phyloP scores from a whole-genome alignment of 2,113 vertebrate genomes.

The Melanerpes aurifrons region DNA sequence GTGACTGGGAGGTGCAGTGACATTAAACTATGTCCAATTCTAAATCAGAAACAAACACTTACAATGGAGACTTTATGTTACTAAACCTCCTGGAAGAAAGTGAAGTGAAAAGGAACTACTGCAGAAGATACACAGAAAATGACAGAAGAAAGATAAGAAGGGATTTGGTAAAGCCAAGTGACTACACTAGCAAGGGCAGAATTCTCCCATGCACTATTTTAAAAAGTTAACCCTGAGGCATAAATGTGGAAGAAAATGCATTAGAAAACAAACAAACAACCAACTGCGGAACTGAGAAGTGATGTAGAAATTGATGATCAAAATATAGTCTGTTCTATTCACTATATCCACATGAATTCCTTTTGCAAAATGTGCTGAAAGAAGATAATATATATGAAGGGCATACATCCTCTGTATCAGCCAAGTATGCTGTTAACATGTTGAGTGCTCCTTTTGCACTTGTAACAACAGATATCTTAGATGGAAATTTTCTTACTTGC shows the following conservation, averaged over 20 bases:
- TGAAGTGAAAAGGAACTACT: neutral
- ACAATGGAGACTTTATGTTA: neutral
- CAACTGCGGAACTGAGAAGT: neutral
- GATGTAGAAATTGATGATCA: neutral
- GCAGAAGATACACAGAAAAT: rapidly evolving
- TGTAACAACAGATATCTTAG: neutral
- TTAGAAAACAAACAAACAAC: neutral
- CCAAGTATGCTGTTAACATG: rapidly evolving
- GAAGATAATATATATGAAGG: neutral
- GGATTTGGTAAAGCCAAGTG: neutral
- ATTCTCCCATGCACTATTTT: neutral
- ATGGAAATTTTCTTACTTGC: neutral
- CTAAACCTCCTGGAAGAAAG: neutral
- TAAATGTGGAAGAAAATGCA: neutral
- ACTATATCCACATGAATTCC: neutral
- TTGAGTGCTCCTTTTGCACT: neutral
- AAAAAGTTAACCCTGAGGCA: neutral
- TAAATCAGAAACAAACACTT: neutral
- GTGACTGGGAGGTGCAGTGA: neutral
- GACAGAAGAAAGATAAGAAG: neutral
- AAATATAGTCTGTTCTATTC: neutral
- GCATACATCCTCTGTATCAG: neutral
- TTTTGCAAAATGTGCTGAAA: neutral
- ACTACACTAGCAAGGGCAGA: neutral
- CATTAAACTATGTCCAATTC: neutral